Percentiles rank a stretch among this genome's conserved stretches.
phyloP scores from a whole-genome alignment of 2,797 vertebrate species.

The Aphelocoma californica region DNA sequence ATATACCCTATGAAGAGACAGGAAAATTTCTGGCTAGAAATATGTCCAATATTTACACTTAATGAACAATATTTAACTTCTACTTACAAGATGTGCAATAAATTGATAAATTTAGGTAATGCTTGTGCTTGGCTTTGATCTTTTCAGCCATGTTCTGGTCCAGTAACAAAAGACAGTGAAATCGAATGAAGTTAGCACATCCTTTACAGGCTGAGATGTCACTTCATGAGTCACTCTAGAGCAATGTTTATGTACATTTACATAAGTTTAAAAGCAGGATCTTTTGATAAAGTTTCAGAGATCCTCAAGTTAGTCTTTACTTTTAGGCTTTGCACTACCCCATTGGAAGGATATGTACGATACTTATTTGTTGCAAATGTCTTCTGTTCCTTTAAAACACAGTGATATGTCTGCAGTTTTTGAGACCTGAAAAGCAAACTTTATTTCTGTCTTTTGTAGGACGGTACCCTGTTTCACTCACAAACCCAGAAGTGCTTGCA shows the following conservation, averaged over 20 bases:
- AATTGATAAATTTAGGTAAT: neutral
- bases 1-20: neutral
- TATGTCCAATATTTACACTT: neutral
- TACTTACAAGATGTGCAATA: neutral
- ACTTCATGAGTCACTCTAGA: neutral
- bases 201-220: neutral
- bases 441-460: conserved; percentile 75
- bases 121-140: neutral
- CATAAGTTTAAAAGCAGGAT: fast-evolving
- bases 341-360: neutral
- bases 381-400: neutral
- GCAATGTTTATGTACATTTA: neutral
- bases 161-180: neutral
- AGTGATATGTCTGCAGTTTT: neutral
- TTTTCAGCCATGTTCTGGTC: neutral
- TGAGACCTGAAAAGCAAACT: neutral
- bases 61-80: neutral
- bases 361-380: neutral
- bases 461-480: conserved; percentile 84
- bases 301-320: neutral
- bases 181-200: neutral
- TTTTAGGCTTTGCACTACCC: too few relatives aligned
- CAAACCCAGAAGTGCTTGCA: conserved; percentile 87
- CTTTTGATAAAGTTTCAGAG: neutral
- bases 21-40: neutral